phyloP scores from a whole-genome alignment of 2,113 vertebrate genomes.

The Acrocephalus arundinaceus region DNA sequence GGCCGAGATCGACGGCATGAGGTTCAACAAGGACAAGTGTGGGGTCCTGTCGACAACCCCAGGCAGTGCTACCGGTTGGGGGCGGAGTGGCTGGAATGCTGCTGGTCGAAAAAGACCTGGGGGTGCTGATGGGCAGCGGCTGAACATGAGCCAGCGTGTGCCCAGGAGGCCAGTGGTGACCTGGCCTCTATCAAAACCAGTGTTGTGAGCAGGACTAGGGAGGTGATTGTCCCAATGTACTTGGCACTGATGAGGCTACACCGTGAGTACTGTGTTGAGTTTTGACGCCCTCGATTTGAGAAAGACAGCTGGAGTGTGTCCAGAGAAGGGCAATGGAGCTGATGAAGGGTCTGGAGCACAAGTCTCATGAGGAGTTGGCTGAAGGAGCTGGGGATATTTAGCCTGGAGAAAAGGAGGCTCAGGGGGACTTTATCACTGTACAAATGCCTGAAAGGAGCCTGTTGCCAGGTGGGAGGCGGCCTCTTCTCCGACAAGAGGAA shows the following conservation, averaged over 20 bases:
- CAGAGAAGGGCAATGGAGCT: background rate
- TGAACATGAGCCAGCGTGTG: background rate
- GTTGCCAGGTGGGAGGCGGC: accelerated
- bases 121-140: accelerated
- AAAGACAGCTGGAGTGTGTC: background rate
- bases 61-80: background rate
- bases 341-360: background rate
- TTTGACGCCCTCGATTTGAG: background rate
- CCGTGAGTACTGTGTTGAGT: background rate
- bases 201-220: background rate
- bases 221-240: background rate
- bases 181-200: too few species aligned
- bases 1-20: background rate
- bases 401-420: background rate
- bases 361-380: background rate
- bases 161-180: background rate
- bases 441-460: background rate
- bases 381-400: background rate
- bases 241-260: too few species aligned
- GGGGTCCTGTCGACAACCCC: too few species aligned
- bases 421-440: background rate
- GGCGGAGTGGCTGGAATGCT: background rate
- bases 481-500: background rate
- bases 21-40: background rate
- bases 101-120: background rate